Base-by-base conservation (phyloP, 2,113 vertebrate genomes). In the Rafetus swinhoei region DNA sequence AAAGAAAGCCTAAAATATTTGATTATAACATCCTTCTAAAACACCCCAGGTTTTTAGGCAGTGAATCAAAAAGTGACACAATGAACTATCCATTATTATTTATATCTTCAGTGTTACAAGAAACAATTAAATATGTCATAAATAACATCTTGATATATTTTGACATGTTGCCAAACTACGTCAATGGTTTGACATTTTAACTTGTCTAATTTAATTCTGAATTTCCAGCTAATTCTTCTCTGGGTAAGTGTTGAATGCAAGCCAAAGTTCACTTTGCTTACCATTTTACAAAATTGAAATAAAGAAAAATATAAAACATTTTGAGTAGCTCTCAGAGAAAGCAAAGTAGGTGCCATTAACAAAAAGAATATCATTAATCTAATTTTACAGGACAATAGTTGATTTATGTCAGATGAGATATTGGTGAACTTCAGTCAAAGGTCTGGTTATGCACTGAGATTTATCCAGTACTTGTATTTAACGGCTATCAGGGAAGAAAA, bases 391-490 rank as follows among this genome's bases (percentile, higher is more conserved):
- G 11, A 50, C 0, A 69, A 0, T 27, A n/a, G n/a, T 82, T 79
- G 85, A 76, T 92, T 65, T 79, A 54, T 88, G 52, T 87, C 85
- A 60, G 45, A 74, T 32, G 60, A 91, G 76, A 72, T 90, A 14
- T 32, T 65, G 2, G 81, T 9, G 25, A 90, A 88, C 60, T 83
- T 27, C 39, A 65, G 92, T 22, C 86, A 87, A 95, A 96, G 83
- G 93, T 90, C 56, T 54, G 96, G 45, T 91, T 90, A 80, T 57
- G 94, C 45, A 56, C 5, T 12, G 22, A 94, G 72, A 94, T 95
- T 96, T 88, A 81, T 79, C 83, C 69, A 91, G 45, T 86, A 62
- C 79, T 94, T 97, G 88, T 92, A 86, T 83, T 86, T 9, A 92
- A 29, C 79, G 62, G 90, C 86, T 85, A 79, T 50, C 45, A 69